A percentile compares a stretch with the other conserved stretches of the same genome.
Conservation (phyloP, 2,797 vertebrate genomes). For the Mormyrops boulengeri region DNA sequence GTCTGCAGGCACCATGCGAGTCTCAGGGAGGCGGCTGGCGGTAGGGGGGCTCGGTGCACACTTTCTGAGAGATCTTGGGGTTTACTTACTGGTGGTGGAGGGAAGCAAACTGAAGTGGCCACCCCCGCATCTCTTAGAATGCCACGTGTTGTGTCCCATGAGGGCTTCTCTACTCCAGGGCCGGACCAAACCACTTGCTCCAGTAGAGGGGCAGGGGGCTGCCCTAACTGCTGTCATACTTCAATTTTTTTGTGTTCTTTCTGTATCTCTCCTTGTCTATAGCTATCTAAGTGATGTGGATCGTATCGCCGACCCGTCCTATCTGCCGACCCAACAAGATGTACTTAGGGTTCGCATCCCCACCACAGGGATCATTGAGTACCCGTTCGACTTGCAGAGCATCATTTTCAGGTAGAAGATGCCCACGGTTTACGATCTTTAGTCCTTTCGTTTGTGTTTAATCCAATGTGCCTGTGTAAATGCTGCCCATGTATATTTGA, state of each 20-base stretch:
- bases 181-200: constrained; percentile 51
- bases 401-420: constrained; percentile 78
- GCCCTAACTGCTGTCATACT: constrained; percentile 22
- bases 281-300: constrained; percentile 74
- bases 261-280: constrained; percentile 25
- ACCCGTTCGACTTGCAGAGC: constrained; percentile 78
- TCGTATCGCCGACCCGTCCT: constrained; percentile 65
- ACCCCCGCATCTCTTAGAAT: constrained; percentile 35
- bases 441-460: neutral
- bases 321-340: constrained; percentile 78
- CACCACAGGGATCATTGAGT: constrained; percentile 77
- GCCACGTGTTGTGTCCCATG: constrained; percentile 35
- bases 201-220: constrained; percentile 46
- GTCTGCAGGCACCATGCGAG: neutral
- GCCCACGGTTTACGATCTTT: neutral
- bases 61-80: constrained; percentile 6
- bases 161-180: constrained; percentile 37
- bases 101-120: constrained; percentile 31
- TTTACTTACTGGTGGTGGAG: constrained; percentile 21
- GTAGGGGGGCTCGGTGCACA: neutral
- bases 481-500: neutral
- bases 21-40: constrained; percentile 14
- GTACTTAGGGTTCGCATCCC: constrained; percentile 77
- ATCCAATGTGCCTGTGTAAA: constrained; percentile 3
- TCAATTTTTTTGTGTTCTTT: constrained; percentile 22